Evolutionary conservation across 2,888 invertebrate species (phyloP), one percentile per base, ranked within the genome.

Genomic region (Drosophila cognata): DNA sequence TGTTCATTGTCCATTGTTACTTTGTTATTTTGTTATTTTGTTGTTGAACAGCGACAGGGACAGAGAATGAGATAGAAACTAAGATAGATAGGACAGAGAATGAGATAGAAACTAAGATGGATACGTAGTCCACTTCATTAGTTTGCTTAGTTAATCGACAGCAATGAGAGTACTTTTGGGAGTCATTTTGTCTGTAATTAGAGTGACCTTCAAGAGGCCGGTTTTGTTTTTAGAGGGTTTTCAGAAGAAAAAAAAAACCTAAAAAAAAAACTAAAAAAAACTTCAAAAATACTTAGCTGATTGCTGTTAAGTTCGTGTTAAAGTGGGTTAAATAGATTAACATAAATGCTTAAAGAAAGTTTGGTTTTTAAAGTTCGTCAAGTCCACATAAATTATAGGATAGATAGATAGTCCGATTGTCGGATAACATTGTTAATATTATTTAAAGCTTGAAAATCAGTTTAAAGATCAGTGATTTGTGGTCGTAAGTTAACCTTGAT

Each of bases 1-100:
- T 77, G 79, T 75, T 51, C 79, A 78, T 78, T 77, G 79, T 75
- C 58, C 79, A 78, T 78, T 78, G 77, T 78, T 46, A 16, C 7
- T 77, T 78, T 50, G 56, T 43, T 50, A 0, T 59, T 50, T 78
- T 78, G 77, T 78, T 46, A 8, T 25, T 77, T 78, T 50, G 56
- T 43, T 51, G 46, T 28, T 35, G 43, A 21, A 25, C 29, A 38
- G 25, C 59, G 46, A 25, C 36, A 48, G 28, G 18, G 36, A 36
- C 33, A 21, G 33, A 11, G 41, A 70, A 28, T 16, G 7, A 48
- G 10, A 50, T 16, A 16, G 28, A 41, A 38, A 25, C 18, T 8
- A 10, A 50, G 50, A 10, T 51, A 31, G 31, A 31, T n/a, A 10
- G 13, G 36, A 36, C 29, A n/a, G 36, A 11, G 41, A 70, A 28